Evolutionary conservation across 2,888 invertebrate genomes (phyloP).

Genomic region (Coenonympha glycerion): DNA sequence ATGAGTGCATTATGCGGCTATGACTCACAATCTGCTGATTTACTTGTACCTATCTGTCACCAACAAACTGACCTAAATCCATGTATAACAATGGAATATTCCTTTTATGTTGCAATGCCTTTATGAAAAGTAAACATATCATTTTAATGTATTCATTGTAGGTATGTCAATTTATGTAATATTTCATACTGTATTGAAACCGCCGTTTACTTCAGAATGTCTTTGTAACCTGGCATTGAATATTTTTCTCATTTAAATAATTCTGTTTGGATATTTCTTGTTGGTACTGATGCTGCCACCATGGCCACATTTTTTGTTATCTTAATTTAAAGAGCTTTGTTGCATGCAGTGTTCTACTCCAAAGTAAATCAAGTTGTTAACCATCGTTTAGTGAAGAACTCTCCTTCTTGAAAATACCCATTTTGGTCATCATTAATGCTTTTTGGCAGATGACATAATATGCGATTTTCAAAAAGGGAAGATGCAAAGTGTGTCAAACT

Average conservation of each 20-base stretch:
- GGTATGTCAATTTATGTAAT: not conserved
- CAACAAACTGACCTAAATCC: constrained; percentile 24
- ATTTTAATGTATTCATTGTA: constrained; percentile 6
- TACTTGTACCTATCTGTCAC: constrained; percentile 21
- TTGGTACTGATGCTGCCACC: too few species aligned
- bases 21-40: constrained; percentile 24
- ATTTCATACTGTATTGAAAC: not conserved
- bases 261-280: too few species aligned
- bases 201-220: not conserved
- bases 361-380: too few species aligned
- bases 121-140: not conserved
- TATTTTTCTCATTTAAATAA: not conserved
- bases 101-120: constrained; percentile 8
- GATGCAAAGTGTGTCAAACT: too few species aligned
- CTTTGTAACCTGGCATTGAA: not conserved
- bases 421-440: too few species aligned
- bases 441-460: too few species aligned
- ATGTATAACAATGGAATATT: constrained; percentile 19
- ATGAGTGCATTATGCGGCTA: not conserved
- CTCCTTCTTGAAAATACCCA: too few species aligned
- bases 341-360: too few species aligned
- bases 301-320: too few species aligned
- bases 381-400: too few species aligned
- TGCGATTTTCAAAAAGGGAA: too few species aligned
- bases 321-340: too few species aligned